Conservation (phyloP, 1,140 invertebrate genomes). For the Eriocheir sinensis region DNA sequence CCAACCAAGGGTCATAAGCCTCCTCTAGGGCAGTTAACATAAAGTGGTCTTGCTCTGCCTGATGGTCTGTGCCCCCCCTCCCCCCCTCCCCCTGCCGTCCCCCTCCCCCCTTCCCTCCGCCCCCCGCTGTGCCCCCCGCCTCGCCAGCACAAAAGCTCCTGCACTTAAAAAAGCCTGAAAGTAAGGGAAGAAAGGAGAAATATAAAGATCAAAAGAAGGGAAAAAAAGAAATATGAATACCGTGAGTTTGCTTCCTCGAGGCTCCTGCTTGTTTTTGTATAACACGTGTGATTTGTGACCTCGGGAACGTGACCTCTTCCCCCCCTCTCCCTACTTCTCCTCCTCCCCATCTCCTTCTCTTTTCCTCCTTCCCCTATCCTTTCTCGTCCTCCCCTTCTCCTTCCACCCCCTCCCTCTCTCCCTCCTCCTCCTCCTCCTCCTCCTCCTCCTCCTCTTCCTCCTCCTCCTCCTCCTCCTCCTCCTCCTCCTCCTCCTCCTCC, state of each 20-base stretch:
- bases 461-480: too few relatives aligned
- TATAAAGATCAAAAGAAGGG: neutral
- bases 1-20: neutral
- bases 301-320: too few relatives aligned
- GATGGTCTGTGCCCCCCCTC: neutral
- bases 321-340: neutral
- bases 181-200: neutral
- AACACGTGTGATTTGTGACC: neutral
- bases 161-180: neutral
- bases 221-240: neutral
- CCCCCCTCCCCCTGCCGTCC: neutral
- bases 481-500: neutral
- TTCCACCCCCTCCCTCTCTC: neutral
- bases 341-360: too few relatives aligned
- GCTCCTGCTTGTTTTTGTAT: neutral
- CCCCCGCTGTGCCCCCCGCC: neutral
- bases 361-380: neutral
- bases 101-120: neutral
- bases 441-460: neutral
- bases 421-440: neutral
- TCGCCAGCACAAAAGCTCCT: neutral
- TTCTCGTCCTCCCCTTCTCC: too few relatives aligned
- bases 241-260: neutral
- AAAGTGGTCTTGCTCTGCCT: constrained; percentile 10
- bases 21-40: neutral